phyloP scores from a whole-genome alignment of 2,888 invertebrate species.

The Drosophila peninsularis region DNA sequence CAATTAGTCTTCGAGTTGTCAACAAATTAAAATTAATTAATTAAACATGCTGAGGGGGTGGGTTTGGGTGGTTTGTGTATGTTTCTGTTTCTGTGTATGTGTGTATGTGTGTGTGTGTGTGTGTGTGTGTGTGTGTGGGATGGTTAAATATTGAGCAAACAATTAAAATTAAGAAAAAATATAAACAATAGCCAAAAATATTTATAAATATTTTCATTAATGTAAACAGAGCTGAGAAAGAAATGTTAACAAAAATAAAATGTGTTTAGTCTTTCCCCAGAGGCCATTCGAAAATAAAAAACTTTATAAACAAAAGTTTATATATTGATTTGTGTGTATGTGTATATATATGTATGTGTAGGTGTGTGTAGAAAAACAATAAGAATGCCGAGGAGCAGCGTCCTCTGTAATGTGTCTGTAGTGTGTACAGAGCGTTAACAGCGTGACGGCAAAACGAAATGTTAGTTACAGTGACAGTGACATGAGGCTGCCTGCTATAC shows the following conservation, averaged over 20 bases:
- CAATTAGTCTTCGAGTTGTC: slow-evolving; percentile 73
- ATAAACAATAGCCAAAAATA: slow-evolving; percentile 54
- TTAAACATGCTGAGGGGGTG: slow-evolving; percentile 61
- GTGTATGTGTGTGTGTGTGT: slow-evolving; percentile 31
- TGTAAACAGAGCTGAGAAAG: slow-evolving; percentile 35
- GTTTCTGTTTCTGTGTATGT: slow-evolving; percentile 21
- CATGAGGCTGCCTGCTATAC: slow-evolving; percentile 49
- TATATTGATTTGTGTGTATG: slow-evolving; percentile 23
- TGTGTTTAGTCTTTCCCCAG: slow-evolving; percentile 85
- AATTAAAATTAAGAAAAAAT: slow-evolving; percentile 40
- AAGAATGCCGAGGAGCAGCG: slow-evolving; percentile 32
- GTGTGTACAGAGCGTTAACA: slow-evolving; percentile 44
- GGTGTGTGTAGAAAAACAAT: slow-evolving; percentile 50
- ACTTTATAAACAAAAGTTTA: slow-evolving; percentile 35
- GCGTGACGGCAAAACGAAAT: slow-evolving; percentile 31
- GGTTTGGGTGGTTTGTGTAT: slow-evolving; percentile 13
- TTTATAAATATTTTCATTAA: slow-evolving; percentile 30
- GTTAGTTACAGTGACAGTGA: slow-evolving; percentile 70
- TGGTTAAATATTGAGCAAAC: slow-evolving; percentile 45
- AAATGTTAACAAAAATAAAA: slow-evolving; percentile 57
- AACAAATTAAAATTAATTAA: slow-evolving; percentile 66
- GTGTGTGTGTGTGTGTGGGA: slow-evolving; percentile 32
- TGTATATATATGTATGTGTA: slow-evolving; percentile 28
- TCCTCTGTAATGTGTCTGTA: slow-evolving; percentile 28
- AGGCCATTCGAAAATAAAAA: slow-evolving; percentile 82